Evolutionary conservation across 1,140 invertebrate genomes (phyloP), one percentile per base, ranked within the genome.

Genomic region (Drosophila quadrilineata): DNA sequence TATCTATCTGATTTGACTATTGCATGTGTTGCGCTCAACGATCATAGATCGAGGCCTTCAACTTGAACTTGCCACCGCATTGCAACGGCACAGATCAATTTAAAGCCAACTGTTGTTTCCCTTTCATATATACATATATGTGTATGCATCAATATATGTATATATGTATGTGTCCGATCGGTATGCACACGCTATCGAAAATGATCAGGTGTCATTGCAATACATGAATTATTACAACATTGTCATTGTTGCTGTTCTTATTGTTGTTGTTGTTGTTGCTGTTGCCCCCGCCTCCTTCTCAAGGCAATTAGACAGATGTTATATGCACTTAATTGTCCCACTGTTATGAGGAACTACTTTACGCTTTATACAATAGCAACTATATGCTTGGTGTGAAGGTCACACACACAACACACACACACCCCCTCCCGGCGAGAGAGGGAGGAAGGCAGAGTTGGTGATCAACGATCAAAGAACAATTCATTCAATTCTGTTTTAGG

Each of bases 151-250:
- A 6, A 16, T 6, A n/a, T 16, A 3, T 21, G 9, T 46, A 43
- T 24, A 21, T 56, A 3, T 24, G 6, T 29, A 6, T 43, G 19
- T 14, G 31, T 57, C 50, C 36, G 48, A 17, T 14, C 19, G 29
- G 6, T 50, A 67, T 41, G 45, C 38, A 56, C 60, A 69, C 60
- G 66, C 66, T 49, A 57, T 65, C 21, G 28, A 45, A 60, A 67
- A 67, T 60, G 49, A 53, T 35, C 63, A 67, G 63, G 26, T 60
- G 63, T 35, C 59, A 60, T 60, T 76, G 68, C 59, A 58, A 65
- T 49, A n/a, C n/a, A 82, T 75, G 76, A 80, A 82, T 82, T 79
- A 82, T 82, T 71, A 68, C 43, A 17, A 31, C 22, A 28, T 9
- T 19, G 36, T 35, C 4, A 33, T 33, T 2, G 28, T n/a, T n/a